These are phyloP conservation scores for Ara ararauna DNA, from an alignment of 2,797 vertebrate species.

Conservation along the genomic window DNA sequence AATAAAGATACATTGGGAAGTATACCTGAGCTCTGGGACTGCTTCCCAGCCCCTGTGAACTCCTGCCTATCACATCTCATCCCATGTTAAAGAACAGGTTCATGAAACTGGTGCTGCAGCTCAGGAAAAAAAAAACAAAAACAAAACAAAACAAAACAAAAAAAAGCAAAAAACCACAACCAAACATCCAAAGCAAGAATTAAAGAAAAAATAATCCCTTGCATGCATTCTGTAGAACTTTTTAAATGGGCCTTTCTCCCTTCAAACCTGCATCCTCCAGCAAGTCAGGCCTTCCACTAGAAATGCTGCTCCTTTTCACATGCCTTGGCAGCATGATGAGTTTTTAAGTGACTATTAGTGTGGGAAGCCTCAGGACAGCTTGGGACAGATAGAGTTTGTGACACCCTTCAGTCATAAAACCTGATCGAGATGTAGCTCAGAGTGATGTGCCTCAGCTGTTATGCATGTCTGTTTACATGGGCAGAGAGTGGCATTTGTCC, in stretches of 20 bases:
- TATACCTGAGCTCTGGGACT: not conserved
- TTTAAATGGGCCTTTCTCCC: not conserved
- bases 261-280: not conserved
- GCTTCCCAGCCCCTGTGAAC: not conserved
- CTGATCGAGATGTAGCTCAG: not conserved
- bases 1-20: not conserved
- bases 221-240: not conserved
- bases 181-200: not conserved
- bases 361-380: not conserved
- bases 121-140: not conserved
- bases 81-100: not conserved
- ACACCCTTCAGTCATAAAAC: slow-evolving; percentile 23
- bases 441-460: not conserved
- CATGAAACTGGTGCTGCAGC: not conserved
- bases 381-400: slow-evolving; percentile 6
- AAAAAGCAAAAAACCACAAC: too few relatives aligned
- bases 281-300: not conserved
- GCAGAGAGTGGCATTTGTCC: not conserved
- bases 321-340: not conserved
- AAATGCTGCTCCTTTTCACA: not conserved
- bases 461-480: slow-evolving; percentile 27
- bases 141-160: not conserved
- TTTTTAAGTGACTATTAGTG: not conserved
- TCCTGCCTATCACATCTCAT: not conserved
- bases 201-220: not conserved